Conservation (phyloP, 2,888 invertebrate genomes). For the Rhimphoctona megacephalus region DNA sequence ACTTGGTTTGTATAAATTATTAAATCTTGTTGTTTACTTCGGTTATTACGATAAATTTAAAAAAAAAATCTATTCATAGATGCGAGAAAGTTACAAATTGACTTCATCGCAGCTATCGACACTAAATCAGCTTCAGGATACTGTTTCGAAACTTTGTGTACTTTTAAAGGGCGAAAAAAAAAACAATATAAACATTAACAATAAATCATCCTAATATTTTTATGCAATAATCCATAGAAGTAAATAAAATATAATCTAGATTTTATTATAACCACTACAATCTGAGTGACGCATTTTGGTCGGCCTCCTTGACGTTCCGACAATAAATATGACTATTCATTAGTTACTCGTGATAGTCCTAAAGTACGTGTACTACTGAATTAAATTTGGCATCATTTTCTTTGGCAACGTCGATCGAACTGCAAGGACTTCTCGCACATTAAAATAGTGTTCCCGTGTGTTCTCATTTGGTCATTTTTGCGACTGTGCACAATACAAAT, state of each 20-base stretch:
- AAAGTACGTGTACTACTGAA: slow-evolving; percentile 54
- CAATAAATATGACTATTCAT: slow-evolving; percentile 58
- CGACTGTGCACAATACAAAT: background rate
- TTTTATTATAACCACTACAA: background rate
- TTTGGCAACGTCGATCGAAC: slow-evolving; percentile 63
- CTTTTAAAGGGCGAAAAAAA: background rate
- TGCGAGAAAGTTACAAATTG: background rate
- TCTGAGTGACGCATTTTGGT: slow-evolving; percentile 16
- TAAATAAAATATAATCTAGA: background rate
- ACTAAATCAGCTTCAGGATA: background rate
- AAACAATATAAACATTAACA: background rate
- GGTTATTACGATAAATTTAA: background rate
- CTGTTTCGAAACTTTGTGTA: background rate
- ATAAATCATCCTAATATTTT: background rate
- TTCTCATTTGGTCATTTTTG: background rate
- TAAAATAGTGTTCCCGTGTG: slow-evolving; percentile 18
- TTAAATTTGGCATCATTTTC: slow-evolving; percentile 70
- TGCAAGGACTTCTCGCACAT: slow-evolving; percentile 33
- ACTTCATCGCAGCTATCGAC: background rate
- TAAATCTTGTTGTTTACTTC: background rate
- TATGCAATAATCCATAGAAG: background rate
- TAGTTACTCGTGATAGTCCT: slow-evolving; percentile 48
- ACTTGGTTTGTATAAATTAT: background rate
- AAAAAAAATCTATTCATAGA: background rate
- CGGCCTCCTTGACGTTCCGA: slow-evolving; percentile 19